Conservation (phyloP, 2,888 invertebrate species). For the Galerucella calmariensis region DNA sequence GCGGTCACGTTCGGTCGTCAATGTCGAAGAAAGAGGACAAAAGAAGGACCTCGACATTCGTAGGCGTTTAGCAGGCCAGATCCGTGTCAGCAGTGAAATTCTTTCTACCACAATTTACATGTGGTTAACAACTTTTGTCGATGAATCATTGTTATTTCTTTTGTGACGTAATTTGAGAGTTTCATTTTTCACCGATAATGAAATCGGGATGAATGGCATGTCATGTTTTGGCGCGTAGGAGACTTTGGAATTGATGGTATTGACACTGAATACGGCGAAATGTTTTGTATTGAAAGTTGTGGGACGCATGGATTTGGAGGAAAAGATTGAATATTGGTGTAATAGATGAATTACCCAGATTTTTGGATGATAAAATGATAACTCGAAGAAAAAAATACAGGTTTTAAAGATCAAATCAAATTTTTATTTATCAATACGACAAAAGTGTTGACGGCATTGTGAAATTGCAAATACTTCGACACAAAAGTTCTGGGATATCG, state of each 20-base stretch:
- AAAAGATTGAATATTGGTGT: too few species aligned
- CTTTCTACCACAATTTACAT: constrained; percentile 25
- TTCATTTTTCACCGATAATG: constrained; percentile 11
- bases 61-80: constrained; percentile 24
- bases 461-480: too few species aligned
- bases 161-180: constrained; percentile 13
- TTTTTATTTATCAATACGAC: too few species aligned
- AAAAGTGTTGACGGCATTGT: too few species aligned
- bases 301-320: too few species aligned
- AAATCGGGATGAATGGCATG: not conserved
- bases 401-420: too few species aligned
- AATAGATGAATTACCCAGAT: too few species aligned
- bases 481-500: too few species aligned
- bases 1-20: constrained; percentile 27
- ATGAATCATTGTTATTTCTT: constrained; percentile 29
- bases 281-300: not conserved
- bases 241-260: not conserved
- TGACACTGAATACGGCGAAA: not conserved
- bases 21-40: constrained; percentile 29
- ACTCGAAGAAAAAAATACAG: too few species aligned
- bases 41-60: constrained; percentile 35
- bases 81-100: constrained; percentile 41
- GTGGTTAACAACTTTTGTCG: constrained; percentile 20
- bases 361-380: too few species aligned
- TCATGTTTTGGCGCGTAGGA: not conserved